Evolutionary conservation across 2,113 vertebrate species (phyloP).

Genomic region (Craseonycteris thonglongyai): DNA sequence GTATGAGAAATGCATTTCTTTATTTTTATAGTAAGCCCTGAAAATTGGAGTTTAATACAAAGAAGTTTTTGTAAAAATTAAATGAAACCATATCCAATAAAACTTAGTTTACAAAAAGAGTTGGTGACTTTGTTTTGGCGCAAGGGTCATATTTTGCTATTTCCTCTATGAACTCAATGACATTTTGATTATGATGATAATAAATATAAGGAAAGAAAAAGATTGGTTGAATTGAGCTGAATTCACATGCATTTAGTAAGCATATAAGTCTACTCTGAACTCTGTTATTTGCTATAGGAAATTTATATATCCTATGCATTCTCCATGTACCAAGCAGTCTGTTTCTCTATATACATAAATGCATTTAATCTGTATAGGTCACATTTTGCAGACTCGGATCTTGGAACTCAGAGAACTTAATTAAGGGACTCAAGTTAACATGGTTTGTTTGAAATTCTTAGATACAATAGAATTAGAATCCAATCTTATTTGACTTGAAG

Average conservation of each 20-base stretch:
- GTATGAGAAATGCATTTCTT: not conserved
- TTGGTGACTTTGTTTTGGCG: not conserved
- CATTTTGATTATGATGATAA: not conserved
- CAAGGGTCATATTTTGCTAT: not conserved
- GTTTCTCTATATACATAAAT: slow-evolving; percentile 20
- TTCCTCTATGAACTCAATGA: not conserved
- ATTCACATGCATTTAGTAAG: not conserved
- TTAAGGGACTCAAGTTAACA: not conserved
- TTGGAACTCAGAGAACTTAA: slow-evolving; percentile 30
- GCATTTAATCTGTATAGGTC: slow-evolving; percentile 23
- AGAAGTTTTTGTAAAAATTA: not conserved
- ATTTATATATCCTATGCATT: slow-evolving; percentile 21
- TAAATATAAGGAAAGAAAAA: not conserved
- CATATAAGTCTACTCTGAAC: not conserved
- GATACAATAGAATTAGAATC: not conserved
- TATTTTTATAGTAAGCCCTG: not conserved
- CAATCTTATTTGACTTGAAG: not conserved
- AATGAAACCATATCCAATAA: not conserved
- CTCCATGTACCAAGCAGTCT: slow-evolving; percentile 30
- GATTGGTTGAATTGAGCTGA: not conserved
- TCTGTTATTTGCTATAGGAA: slow-evolving; percentile 11
- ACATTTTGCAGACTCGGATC: not conserved
- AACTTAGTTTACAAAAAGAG: not conserved
- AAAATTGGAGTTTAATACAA: not conserved
- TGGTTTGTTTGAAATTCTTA: not conserved